Conservation (phyloP, 1,140 invertebrate genomes). For the Augochlora pura region DNA sequence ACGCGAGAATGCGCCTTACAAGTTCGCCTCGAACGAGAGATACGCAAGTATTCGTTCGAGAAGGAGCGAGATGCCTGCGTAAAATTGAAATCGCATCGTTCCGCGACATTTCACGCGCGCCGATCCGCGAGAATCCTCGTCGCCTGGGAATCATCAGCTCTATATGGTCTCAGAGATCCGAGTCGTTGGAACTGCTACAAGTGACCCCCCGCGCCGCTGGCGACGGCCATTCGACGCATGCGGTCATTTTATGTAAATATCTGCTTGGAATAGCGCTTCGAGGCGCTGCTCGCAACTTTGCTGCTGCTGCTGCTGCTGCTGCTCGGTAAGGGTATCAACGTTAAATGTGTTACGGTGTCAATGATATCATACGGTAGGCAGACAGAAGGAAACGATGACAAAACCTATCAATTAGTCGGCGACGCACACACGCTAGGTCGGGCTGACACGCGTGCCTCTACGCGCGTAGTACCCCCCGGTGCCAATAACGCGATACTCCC, state of each 20-base stretch:
- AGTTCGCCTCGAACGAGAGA: too few relatives aligned
- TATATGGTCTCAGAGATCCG: not conserved
- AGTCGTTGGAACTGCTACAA: not conserved
- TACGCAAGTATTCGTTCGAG: too few relatives aligned
- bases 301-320: not conserved
- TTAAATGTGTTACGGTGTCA: constrained; percentile 47
- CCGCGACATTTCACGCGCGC: too few relatives aligned
- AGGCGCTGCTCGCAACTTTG: not conserved
- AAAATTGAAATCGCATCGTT: too few relatives aligned
- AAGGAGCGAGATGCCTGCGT: too few relatives aligned
- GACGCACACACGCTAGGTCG: not conserved
- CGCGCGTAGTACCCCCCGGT: not conserved
- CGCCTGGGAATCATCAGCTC: not conserved
- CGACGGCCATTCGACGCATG: not conserved
- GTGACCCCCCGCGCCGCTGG: not conserved
- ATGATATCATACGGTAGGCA: constrained; percentile 46
- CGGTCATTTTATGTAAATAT: constrained; percentile 30
- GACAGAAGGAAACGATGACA: constrained; percentile 48
- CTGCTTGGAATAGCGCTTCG: not conserved
- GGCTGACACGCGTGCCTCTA: constrained; percentile 5
- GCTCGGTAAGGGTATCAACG: constrained; percentile 32
- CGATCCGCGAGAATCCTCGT: not conserved
- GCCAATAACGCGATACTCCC: constrained; percentile 24
- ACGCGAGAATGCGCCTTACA: too few relatives aligned
- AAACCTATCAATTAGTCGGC: constrained; percentile 48